Conservation (phyloP, 2,888 invertebrate species). For the Lasioglossum calceatum region DNA sequence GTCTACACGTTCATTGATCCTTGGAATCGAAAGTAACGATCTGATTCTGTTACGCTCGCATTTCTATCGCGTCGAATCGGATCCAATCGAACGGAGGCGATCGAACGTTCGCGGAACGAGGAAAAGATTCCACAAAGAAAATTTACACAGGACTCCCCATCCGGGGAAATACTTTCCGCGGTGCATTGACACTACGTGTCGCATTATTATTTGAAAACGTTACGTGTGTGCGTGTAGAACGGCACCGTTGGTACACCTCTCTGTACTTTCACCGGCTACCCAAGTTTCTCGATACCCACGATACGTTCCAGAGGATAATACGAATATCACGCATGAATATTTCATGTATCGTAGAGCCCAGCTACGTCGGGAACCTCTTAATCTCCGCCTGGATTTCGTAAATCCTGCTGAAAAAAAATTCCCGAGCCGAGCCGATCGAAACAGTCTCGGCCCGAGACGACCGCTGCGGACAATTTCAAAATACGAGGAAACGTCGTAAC, state of each 20-base stretch:
- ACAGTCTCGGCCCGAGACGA: not conserved
- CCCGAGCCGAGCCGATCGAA: not conserved
- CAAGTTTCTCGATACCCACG: slow-evolving; percentile 61
- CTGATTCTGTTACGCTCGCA: not conserved
- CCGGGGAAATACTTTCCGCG: slow-evolving; percentile 33
- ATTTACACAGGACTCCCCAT: not conserved
- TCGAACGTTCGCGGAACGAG: not conserved
- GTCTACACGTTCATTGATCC: slow-evolving; percentile 12
- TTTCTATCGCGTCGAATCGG: not conserved
- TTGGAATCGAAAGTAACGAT: not conserved
- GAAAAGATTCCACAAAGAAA: not conserved
- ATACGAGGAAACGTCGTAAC: not conserved
- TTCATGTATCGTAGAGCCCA: slow-evolving; percentile 35
- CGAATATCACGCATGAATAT: slow-evolving; percentile 54
- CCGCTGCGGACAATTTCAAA: not conserved
- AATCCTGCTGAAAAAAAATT: not conserved
- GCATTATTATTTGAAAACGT: slow-evolving; percentile 51
- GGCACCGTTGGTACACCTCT: slow-evolving; percentile 32
- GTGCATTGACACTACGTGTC: slow-evolving; percentile 37
- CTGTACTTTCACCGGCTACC: slow-evolving; percentile 70
- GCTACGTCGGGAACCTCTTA: slow-evolving; percentile 27
- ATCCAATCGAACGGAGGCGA: not conserved
- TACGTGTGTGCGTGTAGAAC: slow-evolving; percentile 35
- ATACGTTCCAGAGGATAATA: slow-evolving; percentile 51
- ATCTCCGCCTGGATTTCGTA: slow-evolving; percentile 13